Percentiles rank a stretch among this genome's conserved stretches.
phyloP scores from a whole-genome alignment of 2,888 invertebrate genomes.

The Celastrina argiolus region DNA sequence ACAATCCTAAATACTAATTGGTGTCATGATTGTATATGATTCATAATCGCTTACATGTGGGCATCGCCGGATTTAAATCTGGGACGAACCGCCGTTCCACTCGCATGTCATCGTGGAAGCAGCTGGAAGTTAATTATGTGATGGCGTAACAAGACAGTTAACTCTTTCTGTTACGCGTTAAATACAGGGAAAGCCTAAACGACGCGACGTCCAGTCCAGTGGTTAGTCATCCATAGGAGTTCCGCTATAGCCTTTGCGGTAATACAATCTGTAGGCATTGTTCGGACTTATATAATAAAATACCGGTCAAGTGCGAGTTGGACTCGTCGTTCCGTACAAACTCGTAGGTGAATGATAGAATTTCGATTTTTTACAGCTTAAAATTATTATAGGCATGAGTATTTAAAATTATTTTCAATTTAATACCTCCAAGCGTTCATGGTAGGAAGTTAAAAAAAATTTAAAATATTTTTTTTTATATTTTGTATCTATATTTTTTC shows the following conservation, averaged over 20 bases:
- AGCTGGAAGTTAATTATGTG: not conserved
- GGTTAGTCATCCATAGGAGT: not conserved
- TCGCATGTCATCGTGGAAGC: not conserved
- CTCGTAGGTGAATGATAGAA: too few relatives aligned
- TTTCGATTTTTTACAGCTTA: too few relatives aligned
- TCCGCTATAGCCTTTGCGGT: not conserved
- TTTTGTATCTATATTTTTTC: too few relatives aligned
- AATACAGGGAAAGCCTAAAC: not conserved
- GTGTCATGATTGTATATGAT: not conserved
- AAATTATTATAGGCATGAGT: too few relatives aligned
- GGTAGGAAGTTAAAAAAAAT: too few relatives aligned
- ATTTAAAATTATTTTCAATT: too few relatives aligned
- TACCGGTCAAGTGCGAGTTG: too few relatives aligned
- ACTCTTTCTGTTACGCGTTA: slow-evolving; percentile 9
- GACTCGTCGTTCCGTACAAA: too few relatives aligned
- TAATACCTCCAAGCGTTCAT: too few relatives aligned
- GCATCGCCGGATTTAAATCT: not conserved
- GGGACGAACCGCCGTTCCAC: not conserved
- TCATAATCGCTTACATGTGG: not conserved
- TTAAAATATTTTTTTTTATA: too few relatives aligned
- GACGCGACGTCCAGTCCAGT: not conserved
- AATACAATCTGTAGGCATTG: too few relatives aligned
- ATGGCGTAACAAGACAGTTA: not conserved
- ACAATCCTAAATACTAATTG: not conserved
- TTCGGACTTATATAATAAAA: too few relatives aligned